Evolutionary conservation across 2,797 vertebrate genomes (phyloP).

Genomic region (Xenopus petersii): DNA sequence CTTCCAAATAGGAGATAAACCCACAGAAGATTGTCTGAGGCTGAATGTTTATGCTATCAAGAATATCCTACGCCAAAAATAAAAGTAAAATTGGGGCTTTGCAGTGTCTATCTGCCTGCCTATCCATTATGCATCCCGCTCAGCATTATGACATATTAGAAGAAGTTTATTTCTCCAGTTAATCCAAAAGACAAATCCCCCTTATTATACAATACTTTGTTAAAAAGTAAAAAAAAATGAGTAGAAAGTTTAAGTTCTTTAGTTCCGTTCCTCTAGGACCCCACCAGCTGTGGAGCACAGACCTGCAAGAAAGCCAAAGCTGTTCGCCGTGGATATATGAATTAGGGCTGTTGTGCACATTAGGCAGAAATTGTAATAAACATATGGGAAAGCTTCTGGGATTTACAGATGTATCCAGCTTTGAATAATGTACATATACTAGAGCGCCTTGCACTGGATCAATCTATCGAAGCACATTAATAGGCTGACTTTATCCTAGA

Average conservation of each 20-base stretch:
- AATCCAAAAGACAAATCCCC: too few relatives aligned
- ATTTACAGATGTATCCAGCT: slow-evolving; percentile 34
- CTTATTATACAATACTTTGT: too few relatives aligned
- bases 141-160: too few relatives aligned
- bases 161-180: too few relatives aligned
- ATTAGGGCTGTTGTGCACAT: slow-evolving; percentile 45
- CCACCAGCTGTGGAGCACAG: slow-evolving; percentile 35
- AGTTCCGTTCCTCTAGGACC: slow-evolving; percentile 37
- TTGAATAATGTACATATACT: slow-evolving; percentile 23
- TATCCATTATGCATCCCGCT: too few relatives aligned
- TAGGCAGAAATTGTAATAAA: slow-evolving; percentile 44
- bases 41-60: too few relatives aligned
- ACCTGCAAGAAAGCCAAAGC: slow-evolving; percentile 35
- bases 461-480: slow-evolving; percentile 26
- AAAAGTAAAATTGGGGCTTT: too few relatives aligned
- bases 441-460: slow-evolving; percentile 15
- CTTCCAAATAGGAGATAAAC: too few relatives aligned
- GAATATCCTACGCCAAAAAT: too few relatives aligned
- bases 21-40: too few relatives aligned
- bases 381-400: slow-evolving; percentile 44
- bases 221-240: slow-evolving; percentile 21
- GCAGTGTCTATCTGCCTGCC: too few relatives aligned
- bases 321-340: slow-evolving; percentile 40
- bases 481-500: not conserved
- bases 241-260: not conserved